These are phyloP conservation scores for Glaucidium brasilianum DNA, from an alignment of 2,113 vertebrate genomes.

Conservation along the genomic window DNA sequence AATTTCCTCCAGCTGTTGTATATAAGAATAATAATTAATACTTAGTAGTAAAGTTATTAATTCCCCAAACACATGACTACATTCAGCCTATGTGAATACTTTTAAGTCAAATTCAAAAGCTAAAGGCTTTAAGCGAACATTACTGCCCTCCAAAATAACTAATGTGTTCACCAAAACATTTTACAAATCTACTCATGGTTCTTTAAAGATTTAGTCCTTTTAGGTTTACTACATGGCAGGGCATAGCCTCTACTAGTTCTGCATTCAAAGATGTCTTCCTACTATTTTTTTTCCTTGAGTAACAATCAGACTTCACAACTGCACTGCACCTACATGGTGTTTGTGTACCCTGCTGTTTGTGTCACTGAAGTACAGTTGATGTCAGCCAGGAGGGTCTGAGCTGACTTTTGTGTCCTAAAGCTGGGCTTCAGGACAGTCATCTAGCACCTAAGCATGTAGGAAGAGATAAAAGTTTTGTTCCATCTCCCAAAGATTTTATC, in stretches of 20 bases:
- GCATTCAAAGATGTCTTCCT: not conserved
- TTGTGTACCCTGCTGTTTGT: not conserved
- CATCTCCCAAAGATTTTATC: not conserved
- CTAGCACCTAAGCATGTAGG: not conserved
- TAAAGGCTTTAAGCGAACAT: conserved; percentile 9
- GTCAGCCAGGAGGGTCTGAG: not conserved
- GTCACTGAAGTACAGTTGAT: not conserved
- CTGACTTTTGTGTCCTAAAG: not conserved
- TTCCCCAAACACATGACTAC: not conserved
- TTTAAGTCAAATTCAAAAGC: not conserved
- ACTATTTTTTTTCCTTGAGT: not conserved
- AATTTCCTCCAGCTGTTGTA: not conserved
- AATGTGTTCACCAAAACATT: not conserved
- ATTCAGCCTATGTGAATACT: not conserved
- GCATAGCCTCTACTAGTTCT: not conserved
- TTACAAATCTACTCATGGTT: not conserved
- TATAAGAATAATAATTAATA: not conserved
- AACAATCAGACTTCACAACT: not conserved
- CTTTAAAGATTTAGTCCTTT: not conserved
- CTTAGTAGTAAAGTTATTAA: conserved; percentile 9
- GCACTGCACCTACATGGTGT: not conserved
- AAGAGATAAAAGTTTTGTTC: not conserved
- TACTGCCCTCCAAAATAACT: not conserved
- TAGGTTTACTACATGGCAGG: not conserved
- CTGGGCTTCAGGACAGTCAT: not conserved